Evolutionary conservation across 2,113 vertebrate genomes (phyloP), one percentile per base, ranked within the genome.

Genomic region (Eulacestoma nigropectus): DNA sequence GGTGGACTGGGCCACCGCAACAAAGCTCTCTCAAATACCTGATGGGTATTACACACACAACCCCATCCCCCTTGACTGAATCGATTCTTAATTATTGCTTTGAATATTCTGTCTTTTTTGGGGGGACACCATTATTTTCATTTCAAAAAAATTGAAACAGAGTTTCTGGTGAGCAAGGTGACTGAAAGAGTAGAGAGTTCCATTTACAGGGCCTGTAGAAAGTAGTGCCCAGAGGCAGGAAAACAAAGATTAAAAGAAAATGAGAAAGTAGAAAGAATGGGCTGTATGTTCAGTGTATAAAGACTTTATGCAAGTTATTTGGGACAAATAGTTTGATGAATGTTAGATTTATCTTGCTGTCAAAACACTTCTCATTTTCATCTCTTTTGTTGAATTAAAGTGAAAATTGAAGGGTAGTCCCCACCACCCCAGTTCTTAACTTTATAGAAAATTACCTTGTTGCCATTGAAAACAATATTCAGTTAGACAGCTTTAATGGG

Each of bases 1-100:
- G n/a, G n/a, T n/a, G n/a, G n/a, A n/a, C n/a, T n/a, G n/a, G n/a
- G n/a, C n/a, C n/a, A n/a, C n/a, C n/a, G n/a, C n/a, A n/a, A n/a
- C n/a, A n/a, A 69, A 73, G 44, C 7, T 41, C 29, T 77, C 23
- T 32, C 16, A 70, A 82, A 44, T n/a, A 56, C 6, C 11, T 32
- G 5, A 23, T 11, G 21, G 9, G 4, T 59, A 22, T 49, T 78
- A 33, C 5, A 42, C 4, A 32, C 9, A 30, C 19, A 44, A 9
- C 26, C 15, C 4, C 7, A 9, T 3, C 1, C 6, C 5, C 9
- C 19, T 25, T 0, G 1, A 12, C 13, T 32, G 73, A 81, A 50
- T 91, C 16, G 2, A 6, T 89, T 89, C 39, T 70, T 87, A 42
- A 47, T 59, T 69, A 21, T 27, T 89, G 30, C 27, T 83, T 73